Base-by-base conservation (phyloP, 2,113 vertebrate species). In the Hystrix brachyura region DNA sequence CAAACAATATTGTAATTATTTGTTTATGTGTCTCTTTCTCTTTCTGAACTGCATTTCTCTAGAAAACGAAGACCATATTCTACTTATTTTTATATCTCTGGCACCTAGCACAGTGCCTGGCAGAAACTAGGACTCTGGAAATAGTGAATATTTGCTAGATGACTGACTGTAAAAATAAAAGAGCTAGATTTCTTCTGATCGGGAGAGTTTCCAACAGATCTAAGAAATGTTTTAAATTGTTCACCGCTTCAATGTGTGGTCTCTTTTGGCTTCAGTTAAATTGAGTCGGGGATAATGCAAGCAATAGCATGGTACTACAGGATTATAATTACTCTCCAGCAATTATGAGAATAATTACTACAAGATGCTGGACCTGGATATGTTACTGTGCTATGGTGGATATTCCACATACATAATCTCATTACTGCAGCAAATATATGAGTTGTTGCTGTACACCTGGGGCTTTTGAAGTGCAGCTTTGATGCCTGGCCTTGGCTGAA, bases 111-210 rank as follows among this genome's bases (percentile, higher is more conserved):
- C 15, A 67, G n/a, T 80, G 48, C 46, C 92, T 93, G 92, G 62
- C 27, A 90, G 92, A 87, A 96, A 97, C 91, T 65, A 95, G 51
- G 87, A 83, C 53, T 78, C 74, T 71, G 62, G 91, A 96, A 93
- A 90, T 55, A 74, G 67, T 87, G 93, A 87, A 80, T 90, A 91
- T 88, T 95, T 95, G 60, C n/a, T 10, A 21, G 72, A 81, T 95
- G 79, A 78, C 64, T 64, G 85, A 71, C 48, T 48, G 25, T 72
- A 64, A 93, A 74, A 74, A 69, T 60, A 62, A 84, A 92, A 96
- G 53, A 57, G 15, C 14, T 78, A 80, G 51, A 62, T 95, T 96
- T 92, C 46, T 79, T 85, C 62, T 88, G 80, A 85, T 81, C 60
- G 34, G 53, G 57, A 93, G 82, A 74, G 86, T 87, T 51, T 92